Conservation (phyloP, 2,113 vertebrate genomes). For the Illadopsis cleaveri region DNA sequence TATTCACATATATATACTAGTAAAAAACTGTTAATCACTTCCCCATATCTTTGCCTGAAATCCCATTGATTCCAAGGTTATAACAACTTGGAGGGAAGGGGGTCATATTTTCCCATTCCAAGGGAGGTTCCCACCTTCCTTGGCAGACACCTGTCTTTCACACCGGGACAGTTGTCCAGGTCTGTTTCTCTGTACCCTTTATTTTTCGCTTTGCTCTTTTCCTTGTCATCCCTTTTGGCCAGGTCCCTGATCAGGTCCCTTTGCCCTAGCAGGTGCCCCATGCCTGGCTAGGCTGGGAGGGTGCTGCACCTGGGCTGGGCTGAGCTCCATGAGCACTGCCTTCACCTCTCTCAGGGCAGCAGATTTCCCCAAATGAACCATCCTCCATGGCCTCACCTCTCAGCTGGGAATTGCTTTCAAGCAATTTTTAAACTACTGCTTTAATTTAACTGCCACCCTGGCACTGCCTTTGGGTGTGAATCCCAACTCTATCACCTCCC, state of each 20-base stretch:
- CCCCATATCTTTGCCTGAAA: neutral
- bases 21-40: neutral
- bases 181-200: neutral
- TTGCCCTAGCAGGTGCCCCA: neutral
- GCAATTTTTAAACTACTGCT: neutral
- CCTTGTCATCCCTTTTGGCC: neutral
- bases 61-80: neutral
- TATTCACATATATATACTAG: neutral
- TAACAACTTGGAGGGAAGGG: neutral
- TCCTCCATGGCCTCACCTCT: accelerated
- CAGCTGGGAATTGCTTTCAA: neutral
- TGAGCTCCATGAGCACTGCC: accelerated
- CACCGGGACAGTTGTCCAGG: neutral
- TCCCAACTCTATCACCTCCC: accelerated
- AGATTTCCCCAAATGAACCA: neutral
- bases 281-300: neutral
- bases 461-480: neutral
- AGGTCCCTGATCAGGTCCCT: no score
- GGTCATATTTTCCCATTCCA: neutral
- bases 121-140: neutral
- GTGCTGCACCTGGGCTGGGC: accelerated
- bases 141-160: neutral
- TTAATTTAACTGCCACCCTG: neutral
- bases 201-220: neutral
- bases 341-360: neutral